Evolutionary conservation across 2,797 vertebrate genomes (phyloP).

Genomic region (Euphonia xanthogaster): DNA sequence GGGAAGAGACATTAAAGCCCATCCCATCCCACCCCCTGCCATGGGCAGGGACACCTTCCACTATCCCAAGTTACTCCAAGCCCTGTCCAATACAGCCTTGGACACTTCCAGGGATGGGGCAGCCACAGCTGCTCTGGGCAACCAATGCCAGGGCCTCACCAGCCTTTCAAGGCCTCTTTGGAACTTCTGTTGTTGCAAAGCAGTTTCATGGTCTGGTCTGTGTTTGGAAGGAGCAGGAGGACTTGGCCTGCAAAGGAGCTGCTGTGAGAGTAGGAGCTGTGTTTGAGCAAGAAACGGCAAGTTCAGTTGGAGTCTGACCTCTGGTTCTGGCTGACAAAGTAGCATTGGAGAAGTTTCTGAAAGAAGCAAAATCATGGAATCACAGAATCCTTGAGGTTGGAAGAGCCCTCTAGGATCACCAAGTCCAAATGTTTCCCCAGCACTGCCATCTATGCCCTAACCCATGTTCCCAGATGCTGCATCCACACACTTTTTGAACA

Average conservation of each 20-base stretch:
- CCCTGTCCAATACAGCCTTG: fast-evolving
- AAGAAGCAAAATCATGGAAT: not conserved
- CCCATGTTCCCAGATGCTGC: not conserved
- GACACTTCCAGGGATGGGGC: not conserved
- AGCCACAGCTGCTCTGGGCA: not conserved
- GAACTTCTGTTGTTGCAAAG: not conserved
- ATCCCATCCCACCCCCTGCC: not conserved
- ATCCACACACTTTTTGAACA: not conserved
- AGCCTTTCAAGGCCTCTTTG: not conserved
- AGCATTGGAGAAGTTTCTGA: not conserved
- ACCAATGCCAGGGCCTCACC: not conserved
- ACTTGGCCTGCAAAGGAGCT: not conserved
- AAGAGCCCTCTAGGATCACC: not conserved
- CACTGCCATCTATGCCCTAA: not conserved
- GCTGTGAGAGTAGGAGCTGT: not conserved
- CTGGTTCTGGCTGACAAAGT: not conserved
- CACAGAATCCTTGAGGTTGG: not conserved
- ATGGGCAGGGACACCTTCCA: not conserved
- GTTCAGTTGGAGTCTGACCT: not conserved
- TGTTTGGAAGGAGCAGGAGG: not conserved
- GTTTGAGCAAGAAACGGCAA: not conserved
- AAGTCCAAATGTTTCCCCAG: not conserved
- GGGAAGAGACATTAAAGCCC: not conserved
- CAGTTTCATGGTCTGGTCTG: not conserved
- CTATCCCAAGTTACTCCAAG: not conserved